Conservation (phyloP, 1,140 invertebrate genomes). For the Mactra quadrangularis region DNA sequence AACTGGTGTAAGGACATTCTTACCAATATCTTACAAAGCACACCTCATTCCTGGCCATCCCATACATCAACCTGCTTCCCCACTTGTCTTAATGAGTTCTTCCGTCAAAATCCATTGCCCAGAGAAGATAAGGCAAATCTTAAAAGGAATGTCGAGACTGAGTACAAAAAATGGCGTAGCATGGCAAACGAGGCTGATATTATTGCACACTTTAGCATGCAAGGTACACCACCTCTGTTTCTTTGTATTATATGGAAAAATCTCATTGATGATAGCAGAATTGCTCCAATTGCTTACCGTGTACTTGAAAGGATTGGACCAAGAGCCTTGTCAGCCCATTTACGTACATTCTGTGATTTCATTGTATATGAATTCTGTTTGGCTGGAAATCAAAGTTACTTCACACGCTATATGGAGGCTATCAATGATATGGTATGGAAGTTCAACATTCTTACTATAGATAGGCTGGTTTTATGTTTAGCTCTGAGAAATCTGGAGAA, state of each 20-base stretch:
- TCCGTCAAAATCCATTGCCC: conserved; percentile 88
- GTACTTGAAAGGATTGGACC: conserved; percentile 97
- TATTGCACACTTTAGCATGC: conserved; percentile 96
- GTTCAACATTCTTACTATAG: conserved; percentile 97
- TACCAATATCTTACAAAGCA: conserved; percentile 95
- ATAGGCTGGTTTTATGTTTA: conserved; percentile 94
- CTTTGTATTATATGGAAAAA: conserved; percentile 95
- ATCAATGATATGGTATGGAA: conserved; percentile 99
- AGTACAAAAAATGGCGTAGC: conserved; percentile 96
- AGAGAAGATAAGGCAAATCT: conserved; percentile 93
- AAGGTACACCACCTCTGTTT: conserved; percentile 93
- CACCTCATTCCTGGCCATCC: conserved; percentile 96
- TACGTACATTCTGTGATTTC: conserved; percentile 97
- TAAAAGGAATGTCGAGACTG: conserved; percentile 87
- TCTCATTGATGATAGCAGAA: conserved; percentile 96
- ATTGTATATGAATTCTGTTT: conserved; percentile 94
- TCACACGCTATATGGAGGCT: conserved; percentile 91
- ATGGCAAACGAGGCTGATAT: conserved; percentile 99
- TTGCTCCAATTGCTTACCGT: conserved; percentile 96
- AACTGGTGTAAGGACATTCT: conserved; percentile 96
- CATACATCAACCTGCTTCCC: conserved; percentile 97
- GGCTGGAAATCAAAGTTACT: conserved; percentile 57
- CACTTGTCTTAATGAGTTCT: conserved; percentile 93
- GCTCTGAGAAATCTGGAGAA: conserved; percentile 95
- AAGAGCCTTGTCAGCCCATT: conserved; percentile 93